A percentile compares a stretch with the other conserved stretches of the same genome.
Evolutionary conservation across 1,140 invertebrate genomes (phyloP).

Genomic region (Drosophila bocqueti): DNA sequence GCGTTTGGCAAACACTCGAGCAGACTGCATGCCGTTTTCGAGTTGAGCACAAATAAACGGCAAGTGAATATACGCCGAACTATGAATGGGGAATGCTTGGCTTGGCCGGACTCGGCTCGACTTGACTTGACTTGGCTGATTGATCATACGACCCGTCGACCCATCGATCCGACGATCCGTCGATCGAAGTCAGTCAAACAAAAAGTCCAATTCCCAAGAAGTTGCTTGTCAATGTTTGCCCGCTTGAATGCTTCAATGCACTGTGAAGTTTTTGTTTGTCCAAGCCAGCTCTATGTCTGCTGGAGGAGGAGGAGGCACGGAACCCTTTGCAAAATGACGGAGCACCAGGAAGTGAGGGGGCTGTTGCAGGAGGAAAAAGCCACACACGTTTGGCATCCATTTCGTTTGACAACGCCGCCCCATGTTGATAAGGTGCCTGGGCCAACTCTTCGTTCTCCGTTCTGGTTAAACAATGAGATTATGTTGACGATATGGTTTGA

Average conservation of each 20-base stretch:
- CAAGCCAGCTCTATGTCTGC: conserved; percentile 31
- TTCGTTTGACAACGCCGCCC: conserved; percentile 73
- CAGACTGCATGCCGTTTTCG: conserved; percentile 66
- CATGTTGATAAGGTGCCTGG: conserved; percentile 67
- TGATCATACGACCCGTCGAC: conserved; percentile 67
- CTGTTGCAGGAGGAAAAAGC: neutral
- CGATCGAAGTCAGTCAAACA: conserved; percentile 50
- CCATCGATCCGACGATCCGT: conserved; percentile 38
- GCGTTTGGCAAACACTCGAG: conserved; percentile 70
- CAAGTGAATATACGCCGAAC: conserved; percentile 55
- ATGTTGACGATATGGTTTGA: conserved; percentile 84
- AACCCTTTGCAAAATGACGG: conserved; percentile 46
- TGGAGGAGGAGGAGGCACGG: neutral
- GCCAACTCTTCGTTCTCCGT: conserved; percentile 7
- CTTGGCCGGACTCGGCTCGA: conserved; percentile 1
- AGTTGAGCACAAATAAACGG: conserved; percentile 70
- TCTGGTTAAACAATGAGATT: conserved; percentile 83
- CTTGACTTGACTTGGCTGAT: conserved; percentile 38
- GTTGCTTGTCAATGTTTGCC: conserved; percentile 77
- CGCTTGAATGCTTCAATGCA: conserved; percentile 75
- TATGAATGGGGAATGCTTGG: conserved; percentile 64
- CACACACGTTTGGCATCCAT: conserved; percentile 62
- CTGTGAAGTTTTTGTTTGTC: conserved; percentile 43
- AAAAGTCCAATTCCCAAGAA: conserved; percentile 78
- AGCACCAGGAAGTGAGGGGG: too few relatives aligned